Evolutionary conservation across 2,888 invertebrate species (phyloP).

Genomic region (Meiosimyza platycephala): DNA sequence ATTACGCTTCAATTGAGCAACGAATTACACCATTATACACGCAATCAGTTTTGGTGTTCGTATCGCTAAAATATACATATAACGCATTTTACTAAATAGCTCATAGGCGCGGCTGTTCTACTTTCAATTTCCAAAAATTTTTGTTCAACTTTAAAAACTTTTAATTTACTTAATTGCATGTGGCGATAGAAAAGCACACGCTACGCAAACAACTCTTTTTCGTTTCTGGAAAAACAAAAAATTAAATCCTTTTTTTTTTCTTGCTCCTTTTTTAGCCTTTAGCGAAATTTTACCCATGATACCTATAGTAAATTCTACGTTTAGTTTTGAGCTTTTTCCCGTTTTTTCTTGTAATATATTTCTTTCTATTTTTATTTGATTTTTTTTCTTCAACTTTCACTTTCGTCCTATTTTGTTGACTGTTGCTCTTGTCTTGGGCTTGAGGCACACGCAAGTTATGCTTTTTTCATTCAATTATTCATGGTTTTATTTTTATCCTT

Average conservation of each 20-base stretch:
- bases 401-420: not conserved
- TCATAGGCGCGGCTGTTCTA: too few species aligned
- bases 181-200: too few species aligned
- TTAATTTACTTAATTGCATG: too few species aligned
- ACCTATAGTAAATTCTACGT: not conserved
- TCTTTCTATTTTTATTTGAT: not conserved
- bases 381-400: not conserved
- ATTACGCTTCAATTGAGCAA: not conserved
- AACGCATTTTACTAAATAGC: too few species aligned
- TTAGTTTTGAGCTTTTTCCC: not conserved
- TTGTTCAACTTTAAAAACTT: too few species aligned
- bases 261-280: not conserved
- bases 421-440: slow-evolving; percentile 28
- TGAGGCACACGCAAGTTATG: slow-evolving; percentile 19
- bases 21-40: not conserved
- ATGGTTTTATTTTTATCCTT: not conserved
- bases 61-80: not conserved
- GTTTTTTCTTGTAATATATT: not conserved
- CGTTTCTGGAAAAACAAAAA: too few species aligned
- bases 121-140: too few species aligned
- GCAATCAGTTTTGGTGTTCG: not conserved
- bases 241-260: not conserved
- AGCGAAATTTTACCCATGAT: slow-evolving; percentile 3
- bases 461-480: not conserved
- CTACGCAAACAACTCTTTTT: too few species aligned